Evolutionary conservation across 1,140 invertebrate genomes (phyloP).

Genomic region (Babylonia areolata): DNA sequence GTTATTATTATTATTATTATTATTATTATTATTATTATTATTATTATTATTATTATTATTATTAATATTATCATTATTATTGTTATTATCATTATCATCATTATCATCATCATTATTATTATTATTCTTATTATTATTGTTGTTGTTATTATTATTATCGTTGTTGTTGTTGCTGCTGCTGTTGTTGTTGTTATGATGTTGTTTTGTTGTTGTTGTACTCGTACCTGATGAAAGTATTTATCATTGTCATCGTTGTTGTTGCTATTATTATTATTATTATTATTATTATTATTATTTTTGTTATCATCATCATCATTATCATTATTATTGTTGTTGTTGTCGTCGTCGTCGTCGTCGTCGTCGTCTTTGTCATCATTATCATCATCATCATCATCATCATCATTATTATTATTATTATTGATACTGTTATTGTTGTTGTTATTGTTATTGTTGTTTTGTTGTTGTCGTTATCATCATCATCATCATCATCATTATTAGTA

Average conservation of each 20-base stretch:
- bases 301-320: background rate
- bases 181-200: background rate
- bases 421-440: background rate
- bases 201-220: background rate
- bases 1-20: too few relatives aligned
- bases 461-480: background rate
- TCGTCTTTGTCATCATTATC: background rate
- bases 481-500: too few relatives aligned
- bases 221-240: background rate
- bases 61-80: background rate
- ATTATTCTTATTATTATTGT: background rate
- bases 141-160: background rate
- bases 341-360: background rate
- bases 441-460: too few relatives aligned
- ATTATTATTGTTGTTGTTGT: background rate
- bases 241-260: background rate
- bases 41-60: too few relatives aligned
- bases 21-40: too few relatives aligned
- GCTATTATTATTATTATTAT: background rate
- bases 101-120: background rate
- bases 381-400: background rate
- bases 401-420: background rate
- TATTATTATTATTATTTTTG: background rate
- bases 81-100: background rate
- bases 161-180: background rate